Percentiles rank a stretch among this genome's conserved stretches.
Evolutionary conservation across 2,797 vertebrate genomes (phyloP).

Genomic region (Odontamblyopus lacepedii): DNA sequence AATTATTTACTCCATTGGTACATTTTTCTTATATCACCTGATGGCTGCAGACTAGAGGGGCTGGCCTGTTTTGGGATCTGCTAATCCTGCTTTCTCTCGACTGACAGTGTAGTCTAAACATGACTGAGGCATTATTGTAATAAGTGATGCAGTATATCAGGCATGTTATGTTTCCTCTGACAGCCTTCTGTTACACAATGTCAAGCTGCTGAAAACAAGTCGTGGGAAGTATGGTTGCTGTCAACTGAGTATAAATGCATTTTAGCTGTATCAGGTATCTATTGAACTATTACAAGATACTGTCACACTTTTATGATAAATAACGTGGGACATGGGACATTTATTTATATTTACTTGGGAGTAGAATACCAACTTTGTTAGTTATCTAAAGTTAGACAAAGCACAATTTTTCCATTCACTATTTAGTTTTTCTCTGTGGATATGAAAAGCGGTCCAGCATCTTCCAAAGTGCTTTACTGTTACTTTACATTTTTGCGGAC

Average conservation of each 20-base stretch:
- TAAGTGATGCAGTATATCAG: background rate
- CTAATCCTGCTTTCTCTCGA: background rate
- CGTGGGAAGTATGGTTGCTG: background rate
- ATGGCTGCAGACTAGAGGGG: background rate
- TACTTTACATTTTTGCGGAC: background rate
- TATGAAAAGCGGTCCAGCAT: background rate
- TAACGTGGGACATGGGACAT: background rate
- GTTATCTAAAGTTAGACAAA: constrained; percentile 5
- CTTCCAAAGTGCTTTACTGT: background rate
- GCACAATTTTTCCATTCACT: constrained; percentile 2
- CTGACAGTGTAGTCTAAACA: background rate
- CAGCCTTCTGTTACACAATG: constrained; percentile 3
- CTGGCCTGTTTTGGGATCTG: background rate
- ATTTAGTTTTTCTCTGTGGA: background rate
- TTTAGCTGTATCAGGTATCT: background rate
- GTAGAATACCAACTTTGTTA: background rate
- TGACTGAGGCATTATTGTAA: constrained; percentile 2
- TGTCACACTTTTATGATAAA: background rate
- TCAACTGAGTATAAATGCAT: background rate
- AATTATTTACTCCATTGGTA: constrained; percentile 5
- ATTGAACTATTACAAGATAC: background rate
- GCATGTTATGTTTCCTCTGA: background rate
- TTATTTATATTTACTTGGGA: background rate
- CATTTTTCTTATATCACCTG: background rate
- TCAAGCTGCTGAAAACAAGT: constrained; percentile 17